These are phyloP conservation scores for Odontomyia ornata DNA, from an alignment of 2,888 invertebrate genomes.

Conservation along the genomic window DNA sequence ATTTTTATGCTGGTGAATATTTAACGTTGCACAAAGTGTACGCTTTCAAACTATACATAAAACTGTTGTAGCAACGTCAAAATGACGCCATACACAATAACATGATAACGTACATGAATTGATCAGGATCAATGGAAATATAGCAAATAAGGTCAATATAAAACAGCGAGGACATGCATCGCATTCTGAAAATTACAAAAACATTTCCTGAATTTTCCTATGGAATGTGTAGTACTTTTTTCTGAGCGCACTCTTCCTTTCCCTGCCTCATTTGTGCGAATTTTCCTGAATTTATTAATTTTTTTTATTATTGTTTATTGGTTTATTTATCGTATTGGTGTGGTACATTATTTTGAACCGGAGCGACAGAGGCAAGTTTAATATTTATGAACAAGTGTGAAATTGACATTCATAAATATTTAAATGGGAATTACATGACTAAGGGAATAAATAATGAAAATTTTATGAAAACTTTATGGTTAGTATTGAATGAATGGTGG, in stretches of 20 bases:
- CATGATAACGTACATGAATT: not conserved
- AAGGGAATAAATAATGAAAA: not conserved
- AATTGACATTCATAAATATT: conserved; percentile 31
- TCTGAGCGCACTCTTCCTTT: too few relatives aligned
- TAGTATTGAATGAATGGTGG: not conserved
- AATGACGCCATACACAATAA: too few relatives aligned
- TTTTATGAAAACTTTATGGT: not conserved
- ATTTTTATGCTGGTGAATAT: too few relatives aligned
- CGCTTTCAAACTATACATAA: too few relatives aligned
- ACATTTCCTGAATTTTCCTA: too few relatives aligned
- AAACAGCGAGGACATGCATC: too few relatives aligned
- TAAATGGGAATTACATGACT: conserved; percentile 2
- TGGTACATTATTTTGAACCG: not conserved
- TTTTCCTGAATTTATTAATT: too few relatives aligned
- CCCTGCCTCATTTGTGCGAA: too few relatives aligned
- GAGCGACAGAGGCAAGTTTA: not conserved
- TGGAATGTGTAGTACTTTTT: too few relatives aligned
- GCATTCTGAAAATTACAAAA: too few relatives aligned
- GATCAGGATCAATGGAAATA: not conserved
- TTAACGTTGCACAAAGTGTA: too few relatives aligned
- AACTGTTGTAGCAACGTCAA: too few relatives aligned
- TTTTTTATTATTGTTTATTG: not conserved
- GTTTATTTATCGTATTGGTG: conserved; percentile 3
- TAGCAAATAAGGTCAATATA: not conserved
- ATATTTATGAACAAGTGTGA: conserved; percentile 15